Evolutionary conservation across 1,140 invertebrate genomes (phyloP).

Genomic region (Aphelenchoides fujianensis): DNA sequence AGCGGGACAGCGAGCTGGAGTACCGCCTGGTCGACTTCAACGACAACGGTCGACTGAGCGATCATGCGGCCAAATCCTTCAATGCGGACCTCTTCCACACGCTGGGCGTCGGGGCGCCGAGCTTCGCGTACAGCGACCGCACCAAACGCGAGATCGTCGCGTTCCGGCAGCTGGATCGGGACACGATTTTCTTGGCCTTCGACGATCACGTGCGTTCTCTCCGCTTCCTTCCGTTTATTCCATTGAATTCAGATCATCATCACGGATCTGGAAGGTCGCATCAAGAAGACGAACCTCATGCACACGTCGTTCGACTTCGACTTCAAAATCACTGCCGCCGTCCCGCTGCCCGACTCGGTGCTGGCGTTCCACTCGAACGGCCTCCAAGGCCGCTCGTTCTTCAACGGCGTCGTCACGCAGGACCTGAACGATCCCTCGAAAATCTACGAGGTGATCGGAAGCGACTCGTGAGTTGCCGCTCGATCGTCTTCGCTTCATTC

Average conservation of each 20-base stretch:
- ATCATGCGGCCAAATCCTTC: conserved; percentile 35
- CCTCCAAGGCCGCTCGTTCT: conserved; percentile 43
- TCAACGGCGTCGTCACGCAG: conserved; percentile 42
- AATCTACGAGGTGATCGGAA: conserved; percentile 37
- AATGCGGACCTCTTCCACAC: conserved; percentile 36
- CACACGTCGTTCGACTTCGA: conserved; percentile 45
- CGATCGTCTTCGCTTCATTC: too few species aligned
- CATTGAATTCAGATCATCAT: conserved; percentile 36
- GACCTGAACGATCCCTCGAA: conserved; percentile 43
- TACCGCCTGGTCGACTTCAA: conserved; percentile 33
- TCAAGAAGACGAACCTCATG: conserved; percentile 48
- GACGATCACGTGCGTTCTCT: conserved; percentile 34
- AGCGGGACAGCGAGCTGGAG: neutral
- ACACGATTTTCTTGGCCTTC: conserved; percentile 42
- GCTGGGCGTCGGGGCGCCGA: conserved; percentile 23
- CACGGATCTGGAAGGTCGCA: conserved; percentile 41
- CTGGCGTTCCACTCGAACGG: conserved; percentile 49
- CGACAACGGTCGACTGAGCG: conserved; percentile 32
- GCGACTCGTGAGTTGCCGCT: conserved; percentile 45
- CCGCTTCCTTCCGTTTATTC: neutral
- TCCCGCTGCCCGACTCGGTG: conserved; percentile 46
- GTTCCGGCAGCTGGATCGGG: conserved; percentile 40
- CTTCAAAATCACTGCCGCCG: conserved; percentile 38
- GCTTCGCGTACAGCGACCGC: conserved; percentile 21
- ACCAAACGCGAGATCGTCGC: conserved; percentile 26